These are phyloP conservation scores for Theristicus caerulescens DNA, from an alignment of 2,113 vertebrate genomes.

Conservation along the genomic window DNA sequence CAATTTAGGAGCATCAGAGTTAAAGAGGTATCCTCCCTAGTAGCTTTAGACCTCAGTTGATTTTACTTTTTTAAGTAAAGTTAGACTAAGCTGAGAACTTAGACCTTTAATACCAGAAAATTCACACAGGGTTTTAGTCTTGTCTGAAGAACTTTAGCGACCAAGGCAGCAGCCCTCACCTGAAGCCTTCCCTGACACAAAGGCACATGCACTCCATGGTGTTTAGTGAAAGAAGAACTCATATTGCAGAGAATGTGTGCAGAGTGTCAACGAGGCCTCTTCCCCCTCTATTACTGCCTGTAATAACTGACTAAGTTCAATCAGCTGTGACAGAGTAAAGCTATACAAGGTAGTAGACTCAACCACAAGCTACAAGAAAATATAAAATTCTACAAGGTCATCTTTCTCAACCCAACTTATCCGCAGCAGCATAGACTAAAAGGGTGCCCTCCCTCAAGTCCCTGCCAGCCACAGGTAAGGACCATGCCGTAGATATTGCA, in stretches of 20 bases:
- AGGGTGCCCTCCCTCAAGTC: neutral
- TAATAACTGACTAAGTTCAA: neutral
- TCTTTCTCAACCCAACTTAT: neutral
- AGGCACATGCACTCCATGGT: neutral
- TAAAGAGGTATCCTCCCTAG: neutral
- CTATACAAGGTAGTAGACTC: neutral
- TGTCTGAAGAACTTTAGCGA: neutral
- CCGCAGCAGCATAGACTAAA: neutral
- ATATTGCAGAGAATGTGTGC: neutral
- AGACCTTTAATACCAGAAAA: neutral
- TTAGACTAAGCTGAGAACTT: neutral
- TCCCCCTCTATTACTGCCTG: neutral
- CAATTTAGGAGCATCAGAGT: neutral
- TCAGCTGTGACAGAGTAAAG: neutral
- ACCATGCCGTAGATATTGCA: rapidly evolving
- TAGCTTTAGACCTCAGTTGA: neutral
- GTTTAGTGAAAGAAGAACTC: neutral
- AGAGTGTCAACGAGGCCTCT: neutral
- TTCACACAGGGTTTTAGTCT: neutral
- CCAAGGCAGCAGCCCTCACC: neutral
- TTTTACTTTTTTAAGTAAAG: neutral
- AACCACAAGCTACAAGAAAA: neutral
- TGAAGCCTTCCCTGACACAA: neutral
- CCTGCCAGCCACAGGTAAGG: neutral
- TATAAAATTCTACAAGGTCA: neutral